Percentiles rank a stretch among this genome's conserved stretches.
Evolutionary conservation across 2,113 vertebrate species (phyloP).

Genomic region (Python bivittatus): DNA sequence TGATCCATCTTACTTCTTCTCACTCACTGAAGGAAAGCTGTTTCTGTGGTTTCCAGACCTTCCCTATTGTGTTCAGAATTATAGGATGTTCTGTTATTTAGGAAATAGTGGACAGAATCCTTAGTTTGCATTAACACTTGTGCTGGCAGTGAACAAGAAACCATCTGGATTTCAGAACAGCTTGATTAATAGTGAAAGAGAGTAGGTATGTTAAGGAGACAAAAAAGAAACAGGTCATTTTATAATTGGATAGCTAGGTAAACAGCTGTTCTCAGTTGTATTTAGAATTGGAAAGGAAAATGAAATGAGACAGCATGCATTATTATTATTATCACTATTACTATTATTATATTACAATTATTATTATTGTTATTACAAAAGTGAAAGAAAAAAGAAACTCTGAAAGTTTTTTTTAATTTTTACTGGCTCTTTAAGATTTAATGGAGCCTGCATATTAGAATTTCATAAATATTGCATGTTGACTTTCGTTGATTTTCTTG

Average conservation of each 20-base stretch:
- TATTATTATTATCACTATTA: background rate
- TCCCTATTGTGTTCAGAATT: background rate
- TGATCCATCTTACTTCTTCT: background rate
- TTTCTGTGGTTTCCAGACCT: background rate
- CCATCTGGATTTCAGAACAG: slow-evolving; percentile 23
- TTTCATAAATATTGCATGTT: slow-evolving; percentile 48
- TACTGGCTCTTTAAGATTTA: slow-evolving; percentile 32
- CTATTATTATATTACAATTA: too few species aligned
- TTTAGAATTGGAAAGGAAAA: slow-evolving; percentile 48
- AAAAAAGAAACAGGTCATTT: slow-evolving; percentile 44
- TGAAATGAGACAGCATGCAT: slow-evolving; percentile 24
- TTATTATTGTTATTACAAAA: background rate
- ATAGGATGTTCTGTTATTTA: slow-evolving; percentile 10
- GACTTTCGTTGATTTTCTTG: slow-evolving; percentile 60
- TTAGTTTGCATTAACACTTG: background rate
- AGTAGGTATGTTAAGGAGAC: slow-evolving; percentile 26
- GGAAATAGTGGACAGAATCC: background rate
- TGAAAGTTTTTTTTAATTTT: slow-evolving; percentile 29
- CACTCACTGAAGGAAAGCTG: background rate
- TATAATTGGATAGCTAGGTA: slow-evolving; percentile 45
- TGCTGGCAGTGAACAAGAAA: slow-evolving; percentile 2
- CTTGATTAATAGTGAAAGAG: slow-evolving; percentile 25
- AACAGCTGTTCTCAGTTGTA: slow-evolving; percentile 45
- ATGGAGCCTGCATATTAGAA: slow-evolving; percentile 39
- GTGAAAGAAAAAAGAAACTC: background rate